phyloP scores from a whole-genome alignment of 2,113 vertebrate genomes.

The Melanocharis versteri region DNA sequence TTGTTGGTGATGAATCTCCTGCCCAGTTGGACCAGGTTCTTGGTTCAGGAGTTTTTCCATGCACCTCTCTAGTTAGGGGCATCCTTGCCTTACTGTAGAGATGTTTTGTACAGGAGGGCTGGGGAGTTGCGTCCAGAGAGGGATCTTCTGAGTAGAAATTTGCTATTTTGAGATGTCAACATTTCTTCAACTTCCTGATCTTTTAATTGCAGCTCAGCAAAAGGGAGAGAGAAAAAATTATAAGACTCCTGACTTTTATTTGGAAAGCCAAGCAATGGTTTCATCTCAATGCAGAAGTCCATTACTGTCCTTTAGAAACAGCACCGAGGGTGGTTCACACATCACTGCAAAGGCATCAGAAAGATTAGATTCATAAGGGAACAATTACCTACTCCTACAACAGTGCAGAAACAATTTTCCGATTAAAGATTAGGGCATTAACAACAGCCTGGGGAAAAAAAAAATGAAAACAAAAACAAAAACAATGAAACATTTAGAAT shows the following conservation, averaged over 20 bases:
- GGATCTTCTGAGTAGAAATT: background rate
- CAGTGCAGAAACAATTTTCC: background rate
- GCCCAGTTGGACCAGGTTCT: background rate
- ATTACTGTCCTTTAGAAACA: background rate
- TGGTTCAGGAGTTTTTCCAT: background rate
- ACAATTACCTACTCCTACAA: slow-evolving; percentile 8
- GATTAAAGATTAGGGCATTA: slow-evolving; percentile 21
- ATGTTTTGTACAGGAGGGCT: background rate
- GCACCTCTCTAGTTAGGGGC: background rate
- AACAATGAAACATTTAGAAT: background rate
- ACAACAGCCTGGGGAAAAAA: background rate
- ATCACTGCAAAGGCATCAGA: background rate
- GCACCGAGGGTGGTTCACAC: background rate
- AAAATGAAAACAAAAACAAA: background rate
- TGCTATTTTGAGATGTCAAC: background rate
- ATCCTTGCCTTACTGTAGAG: background rate
- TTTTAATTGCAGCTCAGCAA: background rate
- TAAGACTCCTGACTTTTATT: background rate
- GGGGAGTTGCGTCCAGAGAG: background rate
- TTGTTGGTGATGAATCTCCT: background rate
- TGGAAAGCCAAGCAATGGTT: background rate
- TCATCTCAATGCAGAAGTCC: background rate
- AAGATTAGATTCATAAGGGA: slow-evolving; percentile 39
- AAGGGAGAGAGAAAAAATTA: background rate
- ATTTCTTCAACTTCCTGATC: background rate